phyloP scores from a whole-genome alignment of 1,140 invertebrate species.

The Drosophila albomicans region DNA sequence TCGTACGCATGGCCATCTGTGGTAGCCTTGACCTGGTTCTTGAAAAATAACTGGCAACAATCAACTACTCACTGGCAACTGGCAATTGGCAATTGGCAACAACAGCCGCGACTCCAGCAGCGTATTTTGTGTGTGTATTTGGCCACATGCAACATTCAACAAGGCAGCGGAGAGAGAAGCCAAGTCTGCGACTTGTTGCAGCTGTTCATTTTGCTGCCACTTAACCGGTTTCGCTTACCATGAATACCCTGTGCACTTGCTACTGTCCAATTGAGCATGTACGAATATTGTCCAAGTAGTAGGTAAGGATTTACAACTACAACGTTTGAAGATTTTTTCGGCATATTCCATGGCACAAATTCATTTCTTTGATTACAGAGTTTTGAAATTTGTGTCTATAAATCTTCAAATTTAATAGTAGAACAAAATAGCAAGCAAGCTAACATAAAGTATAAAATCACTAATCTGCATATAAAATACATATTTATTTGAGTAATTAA shows the following conservation, averaged over 20 bases:
- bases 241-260: constrained; percentile 1
- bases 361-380: too few species aligned
- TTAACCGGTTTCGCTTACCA: constrained; percentile 38
- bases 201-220: constrained; percentile 51
- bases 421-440: too few species aligned
- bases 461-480: too few species aligned
- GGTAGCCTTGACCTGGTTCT: constrained; percentile 75
- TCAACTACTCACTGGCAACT: constrained; percentile 1
- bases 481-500: too few species aligned
- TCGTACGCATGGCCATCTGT: constrained; percentile 49
- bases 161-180: constrained; percentile 17
- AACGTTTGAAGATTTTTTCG: too few species aligned
- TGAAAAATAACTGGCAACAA: constrained; percentile 36
- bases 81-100: constrained; percentile 31
- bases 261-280: background rate
- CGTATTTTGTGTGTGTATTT: constrained; percentile 31
- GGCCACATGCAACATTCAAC: constrained; percentile 47
- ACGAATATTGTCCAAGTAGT: background rate
- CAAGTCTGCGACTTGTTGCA: constrained; percentile 39
- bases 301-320: too few species aligned
- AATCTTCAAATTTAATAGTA: too few species aligned
- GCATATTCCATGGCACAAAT: too few species aligned
- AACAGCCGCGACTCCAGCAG: constrained; percentile 42
- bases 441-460: too few species aligned
- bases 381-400: too few species aligned